Evolutionary conservation across 2,113 vertebrate genomes (phyloP), one percentile per base, ranked within the genome.

Genomic region (Varanus salvator): DNA sequence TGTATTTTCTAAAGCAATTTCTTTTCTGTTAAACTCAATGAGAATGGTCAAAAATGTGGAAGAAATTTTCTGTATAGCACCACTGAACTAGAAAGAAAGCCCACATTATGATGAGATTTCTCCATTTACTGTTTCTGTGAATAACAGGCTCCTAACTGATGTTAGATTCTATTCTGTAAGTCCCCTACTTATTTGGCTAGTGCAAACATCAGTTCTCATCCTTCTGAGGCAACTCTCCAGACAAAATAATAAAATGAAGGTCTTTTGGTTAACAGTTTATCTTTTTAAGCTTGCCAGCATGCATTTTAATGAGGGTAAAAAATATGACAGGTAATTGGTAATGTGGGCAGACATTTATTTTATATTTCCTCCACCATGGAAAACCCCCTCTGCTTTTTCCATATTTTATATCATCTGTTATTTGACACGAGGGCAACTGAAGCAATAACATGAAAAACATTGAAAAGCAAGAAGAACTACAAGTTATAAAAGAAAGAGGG

Each of bases 181-280:
- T 6, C 72, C 38, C 15, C 15, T 75, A 38, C 34, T 77, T 48
- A 48, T 25, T 77, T 77, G 75, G 23, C 21, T 6, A 27, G 21
- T 48, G 29, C n/a, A 75, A 75, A 75, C 15, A 21, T 64, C 60
- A 21, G 60, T 64, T 64, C 60, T 64, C 60, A 64, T 19, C 11
- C 60, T 64, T 71, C 69, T 82, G 29, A 8, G 83, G 2, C 44
- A 19, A 76, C 23, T 85, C 25, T 71, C 23, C 34, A 6, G 50
- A 27, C 23, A 31, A 34, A 84, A 3, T 44, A 9, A 54, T 78
- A 8, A 31, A 6, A 91, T 81, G 71, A 85, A 90, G 50, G 92
- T 90, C 76, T 91, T 91, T 27, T 89, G 82, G 5, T 76, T 93
- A 91, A 68, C 77, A 90, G 89, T 93, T 95, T 60, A 89, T 7